phyloP scores from a whole-genome alignment of 2,797 vertebrate genomes.

The Chiroxiphia lanceolata region DNA sequence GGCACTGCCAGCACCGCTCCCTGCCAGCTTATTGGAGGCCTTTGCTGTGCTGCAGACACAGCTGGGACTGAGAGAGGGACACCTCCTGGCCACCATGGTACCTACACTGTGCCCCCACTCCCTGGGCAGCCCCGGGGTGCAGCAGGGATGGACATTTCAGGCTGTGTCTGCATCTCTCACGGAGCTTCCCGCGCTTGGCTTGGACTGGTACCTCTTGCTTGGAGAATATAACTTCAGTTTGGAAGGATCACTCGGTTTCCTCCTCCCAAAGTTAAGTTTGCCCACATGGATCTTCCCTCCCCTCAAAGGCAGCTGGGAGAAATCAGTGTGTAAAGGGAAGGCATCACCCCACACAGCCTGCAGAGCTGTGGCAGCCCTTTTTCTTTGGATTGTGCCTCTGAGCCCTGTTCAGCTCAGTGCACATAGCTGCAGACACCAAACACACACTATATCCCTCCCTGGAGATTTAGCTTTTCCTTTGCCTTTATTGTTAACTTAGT shows the following conservation, averaged over 20 bases:
- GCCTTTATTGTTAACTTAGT: background rate
- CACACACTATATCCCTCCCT: background rate
- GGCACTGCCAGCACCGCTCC: background rate
- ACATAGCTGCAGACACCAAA: background rate
- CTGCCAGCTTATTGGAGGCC: background rate
- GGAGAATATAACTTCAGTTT: background rate
- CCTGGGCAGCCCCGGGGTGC: background rate
- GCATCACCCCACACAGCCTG: background rate
- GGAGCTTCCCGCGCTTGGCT: background rate
- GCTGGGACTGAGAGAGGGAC: background rate
- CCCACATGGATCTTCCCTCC: background rate
- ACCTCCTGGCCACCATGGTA: too few relatives aligned
- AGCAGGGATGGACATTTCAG: background rate
- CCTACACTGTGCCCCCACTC: too few relatives aligned
- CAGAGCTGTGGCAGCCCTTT: background rate
- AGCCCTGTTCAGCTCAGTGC: background rate
- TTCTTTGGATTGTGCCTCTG: background rate
- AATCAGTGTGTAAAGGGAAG: background rate
- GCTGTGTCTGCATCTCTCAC: background rate
- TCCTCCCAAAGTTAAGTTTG: background rate
- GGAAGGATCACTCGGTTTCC: background rate
- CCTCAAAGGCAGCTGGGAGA: background rate
- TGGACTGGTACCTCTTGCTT: background rate
- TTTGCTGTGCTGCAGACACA: background rate
- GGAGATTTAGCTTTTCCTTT: background rate